These are phyloP conservation scores for Ornithoptera priamus DNA, from an alignment of 2,888 invertebrate species.

Conservation along the genomic window DNA sequence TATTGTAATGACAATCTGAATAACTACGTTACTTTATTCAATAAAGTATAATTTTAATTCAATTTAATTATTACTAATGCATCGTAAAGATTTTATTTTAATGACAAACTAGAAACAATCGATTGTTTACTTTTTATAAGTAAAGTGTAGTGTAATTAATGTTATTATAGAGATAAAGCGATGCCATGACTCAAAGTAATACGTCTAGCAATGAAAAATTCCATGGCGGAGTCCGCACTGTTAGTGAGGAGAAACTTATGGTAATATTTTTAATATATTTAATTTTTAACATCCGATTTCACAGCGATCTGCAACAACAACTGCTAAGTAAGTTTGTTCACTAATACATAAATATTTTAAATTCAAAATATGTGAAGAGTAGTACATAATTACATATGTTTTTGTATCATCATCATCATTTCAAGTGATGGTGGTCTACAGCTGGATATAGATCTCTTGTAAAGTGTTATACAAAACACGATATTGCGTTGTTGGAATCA, in stretches of 20 bases:
- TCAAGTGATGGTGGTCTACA: too few species aligned
- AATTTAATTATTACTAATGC: conserved; percentile 33
- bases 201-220: conserved; percentile 57
- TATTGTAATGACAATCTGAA: conserved; percentile 37
- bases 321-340: too few species aligned
- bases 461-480: too few species aligned
- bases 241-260: conserved; percentile 74
- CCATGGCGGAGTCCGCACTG: conserved; percentile 57
- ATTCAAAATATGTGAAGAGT: too few species aligned
- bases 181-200: conserved; percentile 72
- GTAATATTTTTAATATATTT: conserved; percentile 39
- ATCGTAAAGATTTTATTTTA: neutral
- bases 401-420: too few species aligned
- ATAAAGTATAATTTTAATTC: conserved; percentile 28
- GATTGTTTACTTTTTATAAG: conserved; percentile 8
- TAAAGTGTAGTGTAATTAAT: conserved; percentile 32
- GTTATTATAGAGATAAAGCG: conserved; percentile 37
- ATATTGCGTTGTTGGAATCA: too few species aligned
- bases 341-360: too few species aligned
- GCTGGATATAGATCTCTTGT: too few species aligned
- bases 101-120: neutral
- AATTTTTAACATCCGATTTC: neutral
- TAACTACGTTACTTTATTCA: conserved; percentile 18
- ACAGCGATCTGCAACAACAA: too few species aligned
- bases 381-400: too few species aligned